Base-by-base conservation (phyloP, 2,113 vertebrate genomes). In the Upupa epops region DNA sequence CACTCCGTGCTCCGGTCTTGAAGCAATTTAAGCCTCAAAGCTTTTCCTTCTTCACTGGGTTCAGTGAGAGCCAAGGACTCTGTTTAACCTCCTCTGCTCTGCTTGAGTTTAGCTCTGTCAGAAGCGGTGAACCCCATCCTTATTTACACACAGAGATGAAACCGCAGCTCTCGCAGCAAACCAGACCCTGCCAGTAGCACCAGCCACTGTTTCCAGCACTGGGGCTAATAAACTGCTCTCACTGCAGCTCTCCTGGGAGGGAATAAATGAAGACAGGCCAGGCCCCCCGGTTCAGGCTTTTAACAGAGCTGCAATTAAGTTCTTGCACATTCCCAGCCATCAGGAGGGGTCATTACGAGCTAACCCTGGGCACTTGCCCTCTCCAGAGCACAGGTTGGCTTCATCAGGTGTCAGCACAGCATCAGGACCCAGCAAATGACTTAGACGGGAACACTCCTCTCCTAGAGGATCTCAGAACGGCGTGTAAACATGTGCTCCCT, bases 241-340 rank as follows among this genome's bases (percentile, higher is more conserved):
- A 20, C 54, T 61, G 40, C 54, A 78, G 21, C 32, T 22, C 64
- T 83, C 66, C 54, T 29, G 51, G 42, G 88, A 78, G 68, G 80
- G 87, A 86, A 87, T 31, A 87, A 83, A 92, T 7, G 11, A 86
- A 76, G 59, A 26, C 26, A 73, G 52, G 24, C 40, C 42, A 66
- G 18, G 36, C 25, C 20, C 28, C 42, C 68, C 66, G 56, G 63
- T 77, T 92, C 21, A 42, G 16, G 78, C 74, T 66, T 63, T 45
- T 68, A 58, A 95, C 93, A 83, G 32, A 83, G 80, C 66, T 75
- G 51, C 86, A 76, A 83, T 95, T 93, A 93, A 80, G 37, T 91
- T 89, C 68, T 85, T 81, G 56, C 34, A 54, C 55, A 46, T 74
- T 65, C 70, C 25, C 34, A 68, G 1, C 6, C 13, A 0, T 37